Evolutionary conservation across 2,113 vertebrate genomes (phyloP).

Genomic region (Pollimyrus isidori): DNA sequence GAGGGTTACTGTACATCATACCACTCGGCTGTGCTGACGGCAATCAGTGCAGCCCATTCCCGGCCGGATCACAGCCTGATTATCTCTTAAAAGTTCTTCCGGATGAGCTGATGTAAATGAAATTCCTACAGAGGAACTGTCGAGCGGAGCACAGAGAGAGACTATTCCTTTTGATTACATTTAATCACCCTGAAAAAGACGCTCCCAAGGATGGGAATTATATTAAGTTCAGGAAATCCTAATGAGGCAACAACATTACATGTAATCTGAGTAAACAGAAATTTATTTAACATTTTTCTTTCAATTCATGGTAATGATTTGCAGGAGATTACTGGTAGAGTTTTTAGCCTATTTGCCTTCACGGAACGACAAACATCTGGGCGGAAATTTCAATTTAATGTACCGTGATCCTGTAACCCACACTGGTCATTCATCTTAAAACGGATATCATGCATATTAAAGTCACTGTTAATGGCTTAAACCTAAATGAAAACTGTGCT

Average conservation of each 20-base stretch:
- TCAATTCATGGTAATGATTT: constrained; percentile 4
- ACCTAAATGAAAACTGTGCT: not conserved
- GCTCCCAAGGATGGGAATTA: not conserved
- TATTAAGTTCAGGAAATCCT: constrained; percentile 6
- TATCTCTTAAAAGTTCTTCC: constrained; percentile 14
- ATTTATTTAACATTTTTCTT: not conserved
- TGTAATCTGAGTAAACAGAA: not conserved
- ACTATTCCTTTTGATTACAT: constrained; percentile 1
- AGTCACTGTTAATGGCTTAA: constrained; percentile 8
- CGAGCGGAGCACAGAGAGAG: not conserved
- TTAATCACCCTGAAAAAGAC: constrained; percentile 13
- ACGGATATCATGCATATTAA: not conserved
- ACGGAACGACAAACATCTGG: not conserved
- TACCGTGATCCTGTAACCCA: not conserved
- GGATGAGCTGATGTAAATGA: constrained; percentile 11
- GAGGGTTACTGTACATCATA: not conserved
- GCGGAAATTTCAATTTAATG: not conserved
- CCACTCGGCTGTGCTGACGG: not conserved
- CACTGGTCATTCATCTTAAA: not conserved
- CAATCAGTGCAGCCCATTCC: constrained; percentile 3
- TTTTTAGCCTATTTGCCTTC: not conserved
- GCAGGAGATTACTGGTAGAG: not conserved
- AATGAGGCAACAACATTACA: constrained; percentile 2
- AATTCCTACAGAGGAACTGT: constrained; percentile 7
- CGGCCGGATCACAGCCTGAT: constrained; percentile 14